These are phyloP conservation scores for Myopa tessellatipennis DNA, from an alignment of 2,888 invertebrate species.

Conservation along the genomic window DNA sequence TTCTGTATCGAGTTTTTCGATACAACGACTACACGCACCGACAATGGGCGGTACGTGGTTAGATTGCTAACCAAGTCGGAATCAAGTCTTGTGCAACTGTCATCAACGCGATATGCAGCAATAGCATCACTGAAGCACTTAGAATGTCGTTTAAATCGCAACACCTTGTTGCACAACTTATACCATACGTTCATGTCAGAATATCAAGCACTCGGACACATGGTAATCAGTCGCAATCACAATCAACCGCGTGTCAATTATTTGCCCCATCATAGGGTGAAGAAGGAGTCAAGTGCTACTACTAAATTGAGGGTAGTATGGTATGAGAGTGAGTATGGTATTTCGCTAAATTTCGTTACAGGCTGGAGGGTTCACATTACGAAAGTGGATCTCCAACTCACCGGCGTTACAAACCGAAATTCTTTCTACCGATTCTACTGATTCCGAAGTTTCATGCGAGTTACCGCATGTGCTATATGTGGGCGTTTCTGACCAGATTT, in stretches of 20 bases:
- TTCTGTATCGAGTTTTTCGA: slow-evolving; percentile 20
- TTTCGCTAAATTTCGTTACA: neutral
- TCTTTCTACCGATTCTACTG: neutral
- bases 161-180: neutral
- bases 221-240: neutral
- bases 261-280: slow-evolving; percentile 12
- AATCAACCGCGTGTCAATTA: neutral
- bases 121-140: neutral
- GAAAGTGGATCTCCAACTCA: neutral
- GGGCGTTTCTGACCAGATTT: neutral
- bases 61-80: slow-evolving; percentile 2
- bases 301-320: slow-evolving; percentile 14
- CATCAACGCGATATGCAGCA: neutral
- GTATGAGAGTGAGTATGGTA: neutral
- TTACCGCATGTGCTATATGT: slow-evolving; percentile 2
- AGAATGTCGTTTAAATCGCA: neutral
- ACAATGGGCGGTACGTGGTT: slow-evolving; percentile 12
- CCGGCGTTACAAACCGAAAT: neutral
- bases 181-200: slow-evolving; percentile 7
- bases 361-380: neutral
- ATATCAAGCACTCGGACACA: slow-evolving; percentile 8
- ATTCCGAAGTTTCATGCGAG: neutral
- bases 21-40: neutral
- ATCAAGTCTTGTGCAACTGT: neutral
- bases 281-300: slow-evolving; percentile 4